Evolutionary conservation across 2,888 invertebrate genomes (phyloP).

Genomic region (Belgica antarctica): DNA sequence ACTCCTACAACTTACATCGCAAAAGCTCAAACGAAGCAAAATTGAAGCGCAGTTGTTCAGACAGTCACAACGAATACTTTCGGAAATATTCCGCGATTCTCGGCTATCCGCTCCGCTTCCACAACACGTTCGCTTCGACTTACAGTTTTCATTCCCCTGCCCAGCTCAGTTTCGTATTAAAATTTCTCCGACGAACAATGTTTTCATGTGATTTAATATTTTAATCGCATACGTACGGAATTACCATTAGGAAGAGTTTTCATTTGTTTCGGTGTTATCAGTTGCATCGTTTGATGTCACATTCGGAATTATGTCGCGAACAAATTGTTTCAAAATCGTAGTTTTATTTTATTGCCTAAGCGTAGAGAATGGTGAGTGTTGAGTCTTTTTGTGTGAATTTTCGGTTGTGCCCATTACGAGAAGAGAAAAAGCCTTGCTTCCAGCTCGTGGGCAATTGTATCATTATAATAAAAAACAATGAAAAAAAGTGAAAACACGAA

Average conservation of each 20-base stretch:
- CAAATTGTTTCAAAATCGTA: constrained; percentile 5
- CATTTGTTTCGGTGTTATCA: constrained; percentile 16
- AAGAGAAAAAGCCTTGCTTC: constrained; percentile 7
- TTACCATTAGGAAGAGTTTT: neutral
- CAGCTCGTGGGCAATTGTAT: neutral
- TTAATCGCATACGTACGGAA: neutral
- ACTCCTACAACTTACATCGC: too few relatives aligned
- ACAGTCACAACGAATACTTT: too few relatives aligned
- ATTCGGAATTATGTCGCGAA: constrained; percentile 12
- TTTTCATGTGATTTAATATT: neutral
- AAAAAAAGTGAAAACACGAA: constrained; percentile 17
- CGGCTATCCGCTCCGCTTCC: neutral
- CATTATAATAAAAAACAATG: too few relatives aligned
- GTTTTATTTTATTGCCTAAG: neutral
- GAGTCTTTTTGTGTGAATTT: neutral
- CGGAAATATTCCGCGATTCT: neutral
- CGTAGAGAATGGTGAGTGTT: neutral
- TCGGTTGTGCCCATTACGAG: neutral
- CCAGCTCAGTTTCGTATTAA: neutral
- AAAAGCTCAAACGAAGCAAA: too few relatives aligned
- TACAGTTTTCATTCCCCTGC: neutral
- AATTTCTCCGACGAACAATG: neutral
- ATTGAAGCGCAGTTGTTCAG: too few relatives aligned
- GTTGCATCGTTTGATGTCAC: constrained; percentile 17
- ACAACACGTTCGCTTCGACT: neutral